phyloP scores from a whole-genome alignment of 2,888 invertebrate genomes.

The Apantesis nais region DNA sequence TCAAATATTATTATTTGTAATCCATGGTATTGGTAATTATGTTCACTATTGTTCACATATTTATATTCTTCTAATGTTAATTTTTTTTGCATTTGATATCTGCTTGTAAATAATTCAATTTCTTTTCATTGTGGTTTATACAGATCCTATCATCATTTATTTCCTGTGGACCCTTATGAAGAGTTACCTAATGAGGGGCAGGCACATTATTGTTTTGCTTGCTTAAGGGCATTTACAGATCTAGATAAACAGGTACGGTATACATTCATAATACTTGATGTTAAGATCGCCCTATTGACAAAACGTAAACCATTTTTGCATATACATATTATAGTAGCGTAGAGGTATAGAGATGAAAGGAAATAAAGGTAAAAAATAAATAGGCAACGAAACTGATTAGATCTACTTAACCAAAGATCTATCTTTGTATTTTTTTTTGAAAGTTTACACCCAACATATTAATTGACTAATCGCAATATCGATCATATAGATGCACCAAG shows the following conservation, averaged over 20 bases:
- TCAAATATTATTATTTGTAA: background rate
- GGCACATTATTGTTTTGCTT: conserved; percentile 89
- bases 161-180: conserved; percentile 94
- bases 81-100: background rate
- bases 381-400: background rate
- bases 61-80: background rate
- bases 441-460: background rate
- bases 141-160: conserved; percentile 98
- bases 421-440: no score
- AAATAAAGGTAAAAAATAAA: no score
- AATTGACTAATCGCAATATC: background rate
- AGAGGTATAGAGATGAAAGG: no score
- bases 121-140: background rate
- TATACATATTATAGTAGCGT: background rate
- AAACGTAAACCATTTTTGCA: background rate
- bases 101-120: background rate
- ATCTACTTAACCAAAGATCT: background rate
- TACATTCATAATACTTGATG: background rate
- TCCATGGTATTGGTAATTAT: background rate
- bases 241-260: conserved; percentile 89
- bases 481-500: no score
- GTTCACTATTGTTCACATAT: no score
- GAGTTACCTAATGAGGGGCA: conserved; percentile 89
- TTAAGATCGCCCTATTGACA: background rate
- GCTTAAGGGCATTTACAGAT: conserved; percentile 88